phyloP scores from a whole-genome alignment of 2,797 vertebrate species.

The Silurus aristotelis region DNA sequence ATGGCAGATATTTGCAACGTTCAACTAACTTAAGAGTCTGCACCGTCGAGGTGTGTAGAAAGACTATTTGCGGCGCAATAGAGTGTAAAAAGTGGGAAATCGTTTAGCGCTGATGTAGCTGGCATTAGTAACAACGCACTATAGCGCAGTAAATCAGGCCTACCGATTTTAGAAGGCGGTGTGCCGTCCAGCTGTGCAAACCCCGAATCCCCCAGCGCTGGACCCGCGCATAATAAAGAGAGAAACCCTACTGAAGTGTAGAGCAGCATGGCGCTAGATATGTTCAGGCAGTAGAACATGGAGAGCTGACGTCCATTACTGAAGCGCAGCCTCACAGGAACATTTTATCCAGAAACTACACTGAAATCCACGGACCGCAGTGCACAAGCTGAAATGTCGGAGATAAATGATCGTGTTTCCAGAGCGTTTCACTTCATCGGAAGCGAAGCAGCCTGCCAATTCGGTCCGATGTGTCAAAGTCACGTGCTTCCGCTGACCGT shows the following conservation, averaged over 20 bases:
- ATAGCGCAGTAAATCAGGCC: slow-evolving; percentile 12
- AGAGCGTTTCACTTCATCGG: slow-evolving; percentile 7
- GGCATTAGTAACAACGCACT: background rate
- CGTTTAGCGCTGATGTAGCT: background rate
- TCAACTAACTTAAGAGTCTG: too few relatives aligned
- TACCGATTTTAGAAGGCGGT: slow-evolving; percentile 78
- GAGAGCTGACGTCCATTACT: background rate
- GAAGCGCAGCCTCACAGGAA: background rate
- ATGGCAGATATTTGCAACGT: too few relatives aligned
- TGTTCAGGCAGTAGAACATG: background rate
- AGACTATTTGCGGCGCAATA: too few relatives aligned
- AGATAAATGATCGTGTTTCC: background rate
- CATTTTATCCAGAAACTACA: background rate
- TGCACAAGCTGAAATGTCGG: background rate
- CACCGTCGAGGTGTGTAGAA: too few relatives aligned
- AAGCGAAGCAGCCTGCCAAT: background rate
- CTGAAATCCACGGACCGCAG: background rate
- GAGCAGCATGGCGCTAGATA: slow-evolving; percentile 6
- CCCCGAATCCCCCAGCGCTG: slow-evolving; percentile 57
- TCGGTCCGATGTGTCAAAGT: background rate
- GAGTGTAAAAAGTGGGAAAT: too few relatives aligned
- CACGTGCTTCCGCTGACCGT: slow-evolving; percentile 20
- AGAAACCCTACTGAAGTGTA: background rate
- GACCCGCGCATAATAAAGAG: background rate
- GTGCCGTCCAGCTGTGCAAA: slow-evolving; percentile 68